Percentiles rank a stretch among this genome's conserved stretches.
Evolutionary conservation across 2,113 vertebrate species (phyloP).

Genomic region (Dolichotis patagonum): DNA sequence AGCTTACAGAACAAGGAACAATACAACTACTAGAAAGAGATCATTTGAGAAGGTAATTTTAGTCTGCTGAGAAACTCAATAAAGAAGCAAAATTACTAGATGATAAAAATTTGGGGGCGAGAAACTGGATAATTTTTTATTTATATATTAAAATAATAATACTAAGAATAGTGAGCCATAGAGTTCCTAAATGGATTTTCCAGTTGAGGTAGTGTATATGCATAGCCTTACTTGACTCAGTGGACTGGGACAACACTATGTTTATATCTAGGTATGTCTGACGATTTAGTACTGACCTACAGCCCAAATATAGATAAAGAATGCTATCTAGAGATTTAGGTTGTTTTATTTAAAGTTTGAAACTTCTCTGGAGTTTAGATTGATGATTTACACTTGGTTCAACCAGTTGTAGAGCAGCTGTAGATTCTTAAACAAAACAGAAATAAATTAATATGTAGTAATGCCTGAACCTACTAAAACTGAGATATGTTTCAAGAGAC

Average conservation of each 20-base stretch:
- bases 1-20: neutral
- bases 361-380: neutral
- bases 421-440: neutral
- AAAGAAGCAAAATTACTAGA: neutral
- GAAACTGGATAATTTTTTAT: neutral
- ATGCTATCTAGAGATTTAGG: neutral
- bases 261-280: neutral
- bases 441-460: neutral
- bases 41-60: slow-evolving; percentile 9
- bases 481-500: neutral
- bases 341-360: neutral
- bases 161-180: neutral
- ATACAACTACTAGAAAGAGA: neutral
- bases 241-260: neutral
- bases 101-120: neutral
- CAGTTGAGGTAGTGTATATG: neutral
- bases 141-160: slow-evolving; percentile 30
- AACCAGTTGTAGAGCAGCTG: neutral
- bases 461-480: neutral
- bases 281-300: neutral
- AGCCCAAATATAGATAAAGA: neutral
- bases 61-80: neutral
- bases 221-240: neutral
- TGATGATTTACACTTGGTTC: neutral
- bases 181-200: neutral